These are phyloP conservation scores for Solenopsis fugax DNA, from an alignment of 1,140 invertebrate species.

Conservation along the genomic window DNA sequence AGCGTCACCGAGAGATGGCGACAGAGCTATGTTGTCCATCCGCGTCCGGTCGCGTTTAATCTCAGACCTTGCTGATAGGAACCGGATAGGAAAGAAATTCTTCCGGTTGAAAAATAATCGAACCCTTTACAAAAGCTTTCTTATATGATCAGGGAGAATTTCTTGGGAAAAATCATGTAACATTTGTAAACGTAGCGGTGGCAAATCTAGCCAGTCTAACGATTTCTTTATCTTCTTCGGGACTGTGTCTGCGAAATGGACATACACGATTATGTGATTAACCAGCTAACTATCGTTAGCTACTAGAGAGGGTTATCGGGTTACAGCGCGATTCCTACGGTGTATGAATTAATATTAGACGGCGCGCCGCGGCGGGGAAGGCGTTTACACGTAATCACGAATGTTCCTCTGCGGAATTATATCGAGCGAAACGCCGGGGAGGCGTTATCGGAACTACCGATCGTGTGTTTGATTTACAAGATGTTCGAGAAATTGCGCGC, in stretches of 20 bases:
- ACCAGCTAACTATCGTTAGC: conserved; percentile 3
- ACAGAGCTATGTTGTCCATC: conserved; percentile 71
- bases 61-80: not conserved
- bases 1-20: conserved; percentile 82
- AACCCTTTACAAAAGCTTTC: not conserved
- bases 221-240: conserved; percentile 44
- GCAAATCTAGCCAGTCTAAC: not conserved
- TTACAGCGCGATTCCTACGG: conserved; percentile 9
- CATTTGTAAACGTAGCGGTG: not conserved
- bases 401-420: conserved; percentile 50
- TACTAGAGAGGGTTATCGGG: conserved; percentile 29
- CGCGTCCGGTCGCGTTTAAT: not conserved
- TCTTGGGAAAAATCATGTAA: not conserved
- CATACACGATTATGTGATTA: conserved; percentile 17
- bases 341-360: conserved; percentile 41
- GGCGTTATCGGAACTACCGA: conserved; percentile 64
- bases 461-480: conserved; percentile 71
- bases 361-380: not conserved
- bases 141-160: not conserved
- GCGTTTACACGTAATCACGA: conserved; percentile 57
- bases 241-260: conserved; percentile 28
- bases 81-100: not conserved
- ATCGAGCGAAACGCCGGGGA: conserved; percentile 57
- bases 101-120: not conserved
- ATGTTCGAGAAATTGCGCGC: conserved; percentile 54